Conservation (phyloP, 2,113 vertebrate species). For the Petroica traversi region DNA sequence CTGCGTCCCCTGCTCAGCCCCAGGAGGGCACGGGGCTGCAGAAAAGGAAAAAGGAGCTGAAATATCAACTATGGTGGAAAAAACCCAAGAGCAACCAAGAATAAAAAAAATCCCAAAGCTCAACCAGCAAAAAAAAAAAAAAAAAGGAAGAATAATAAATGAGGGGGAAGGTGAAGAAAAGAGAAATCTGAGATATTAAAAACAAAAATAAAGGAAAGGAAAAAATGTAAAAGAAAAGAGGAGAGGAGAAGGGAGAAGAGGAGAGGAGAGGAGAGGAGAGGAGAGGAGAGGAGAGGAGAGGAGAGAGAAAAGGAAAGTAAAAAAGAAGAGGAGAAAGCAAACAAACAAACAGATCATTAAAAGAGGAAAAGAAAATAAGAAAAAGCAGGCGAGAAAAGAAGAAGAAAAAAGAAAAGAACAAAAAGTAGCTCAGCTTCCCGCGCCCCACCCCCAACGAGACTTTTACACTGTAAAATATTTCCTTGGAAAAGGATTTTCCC, state of each 20-base stretch:
- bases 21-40: background rate
- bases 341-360: too few relatives aligned
- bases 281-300: accelerated
- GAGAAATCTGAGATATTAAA: background rate
- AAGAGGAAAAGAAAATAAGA: accelerated
- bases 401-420: accelerated
- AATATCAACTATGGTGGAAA: background rate
- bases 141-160: too few relatives aligned
- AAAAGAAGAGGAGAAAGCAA: too few relatives aligned
- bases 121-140: too few relatives aligned
- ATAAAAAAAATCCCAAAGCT: too few relatives aligned
- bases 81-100: background rate
- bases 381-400: accelerated
- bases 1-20: background rate
- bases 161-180: accelerated
- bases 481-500: background rate
- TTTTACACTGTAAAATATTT: background rate
- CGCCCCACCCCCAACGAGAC: background rate
- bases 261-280: accelerated
- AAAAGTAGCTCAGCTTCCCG: background rate
- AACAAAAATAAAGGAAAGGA: accelerated
- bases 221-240: too few relatives aligned
- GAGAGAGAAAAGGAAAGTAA: background rate
- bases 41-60: background rate
- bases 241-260: background rate